phyloP scores from a whole-genome alignment of 2,797 vertebrate species.

The Leptoclinus maculatus region DNA sequence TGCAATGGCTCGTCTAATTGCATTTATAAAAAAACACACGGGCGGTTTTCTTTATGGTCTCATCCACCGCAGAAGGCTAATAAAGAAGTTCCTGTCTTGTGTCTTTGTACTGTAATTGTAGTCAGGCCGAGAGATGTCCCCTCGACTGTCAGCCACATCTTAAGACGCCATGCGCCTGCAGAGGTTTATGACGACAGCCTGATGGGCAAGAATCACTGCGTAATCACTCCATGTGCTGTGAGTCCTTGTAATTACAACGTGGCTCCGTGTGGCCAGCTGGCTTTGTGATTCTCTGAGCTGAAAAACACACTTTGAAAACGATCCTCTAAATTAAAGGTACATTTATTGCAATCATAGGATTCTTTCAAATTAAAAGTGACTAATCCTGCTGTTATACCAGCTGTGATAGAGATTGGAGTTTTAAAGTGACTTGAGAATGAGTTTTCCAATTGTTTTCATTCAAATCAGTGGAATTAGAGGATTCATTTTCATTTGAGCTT shows the following conservation, averaged over 20 bases:
- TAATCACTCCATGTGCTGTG: constrained; percentile 57
- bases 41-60: constrained; percentile 57
- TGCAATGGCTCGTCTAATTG: constrained; percentile 55
- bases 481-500: constrained; percentile 9
- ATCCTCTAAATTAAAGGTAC: constrained; percentile 56
- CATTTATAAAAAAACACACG: constrained; percentile 59
- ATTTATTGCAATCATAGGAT: constrained; percentile 62
- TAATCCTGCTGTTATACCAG: constrained; percentile 50
- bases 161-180: constrained; percentile 43
- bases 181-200: constrained; percentile 53
- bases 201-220: constrained; percentile 37
- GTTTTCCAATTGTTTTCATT: constrained; percentile 34
- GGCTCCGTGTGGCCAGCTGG: constrained; percentile 58
- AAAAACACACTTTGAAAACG: constrained; percentile 64
- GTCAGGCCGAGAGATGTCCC: constrained; percentile 65
- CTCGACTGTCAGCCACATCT: constrained; percentile 76
- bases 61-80: constrained; percentile 62
- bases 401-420: constrained; percentile 39
- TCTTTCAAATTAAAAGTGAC: constrained; percentile 57
- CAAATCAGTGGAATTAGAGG: background rate
- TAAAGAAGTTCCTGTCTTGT: constrained; percentile 68
- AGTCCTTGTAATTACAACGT: constrained; percentile 70
- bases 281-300: constrained; percentile 59
- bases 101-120: constrained; percentile 65
- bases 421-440: constrained; percentile 10